Base-by-base conservation (phyloP, 2,888 invertebrate species). In the Drosophila neotestacea region DNA sequence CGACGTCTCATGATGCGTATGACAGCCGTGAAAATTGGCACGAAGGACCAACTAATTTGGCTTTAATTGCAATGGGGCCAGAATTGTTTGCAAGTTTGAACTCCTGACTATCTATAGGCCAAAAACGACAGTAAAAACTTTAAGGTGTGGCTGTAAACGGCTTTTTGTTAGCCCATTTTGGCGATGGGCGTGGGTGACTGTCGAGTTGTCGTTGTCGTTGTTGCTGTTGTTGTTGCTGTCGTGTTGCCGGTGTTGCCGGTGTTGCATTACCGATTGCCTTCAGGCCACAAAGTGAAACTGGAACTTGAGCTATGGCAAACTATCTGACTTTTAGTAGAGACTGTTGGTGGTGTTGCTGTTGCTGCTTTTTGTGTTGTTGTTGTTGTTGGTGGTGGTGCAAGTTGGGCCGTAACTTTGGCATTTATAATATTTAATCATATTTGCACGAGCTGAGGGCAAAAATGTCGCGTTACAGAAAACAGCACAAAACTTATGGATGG, bases 341-440 rank as follows among this genome's bases (percentile, higher is more conserved):
- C 41, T 54, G 27, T 27, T 44, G 11, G 2, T 50, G 36, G 32
- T 38, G 27, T 9, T 32, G 47, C 4, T 22, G 55, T 5, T 55
- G 55, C 4, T 27, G 16, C 13, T 41, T 16, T 13, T 16, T 22
- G 4, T 46, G 41, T 4, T 39, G 59, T 13, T 59, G 44, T 7
- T 16, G 46, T n/a, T 46, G 44, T 5, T 16, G 38, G 6, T 36
- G 34, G n/a, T 34, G 54, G 5, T 32, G 46, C 44, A 42, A 32
- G 50, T 38, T 58, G 50, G 50, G 38, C 58, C 65, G 62, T 51
- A 77, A 62, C 76, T 81, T 81, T 88, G 88, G 85, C 88, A 85
- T 88, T 85, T 85, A 80, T 79, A 85, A 88, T 85, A 88, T 84
- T 85, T 86, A 84, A 86, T 84, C 88, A 88, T 79, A 83, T 86